A percentile compares a stretch with the other conserved stretches of the same genome.
These are phyloP conservation scores for Drosophila sechellia DNA, from an alignment of 1,140 invertebrate genomes.

Conservation along the genomic window DNA sequence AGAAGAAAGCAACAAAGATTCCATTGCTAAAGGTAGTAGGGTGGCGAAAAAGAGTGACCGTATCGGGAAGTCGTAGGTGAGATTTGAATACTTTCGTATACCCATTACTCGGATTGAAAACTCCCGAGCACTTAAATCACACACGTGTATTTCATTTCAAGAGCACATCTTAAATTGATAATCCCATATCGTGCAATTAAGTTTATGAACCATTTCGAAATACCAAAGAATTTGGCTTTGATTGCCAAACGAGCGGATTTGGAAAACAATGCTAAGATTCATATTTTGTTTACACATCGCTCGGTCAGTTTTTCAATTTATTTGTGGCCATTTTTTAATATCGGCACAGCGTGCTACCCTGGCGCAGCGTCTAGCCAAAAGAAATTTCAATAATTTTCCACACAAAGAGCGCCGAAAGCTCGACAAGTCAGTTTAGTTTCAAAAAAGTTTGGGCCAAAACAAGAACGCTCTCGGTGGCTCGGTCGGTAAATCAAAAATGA, in stretches of 20 bases:
- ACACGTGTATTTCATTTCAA: slow-evolving; percentile 24
- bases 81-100: neutral
- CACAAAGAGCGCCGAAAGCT: slow-evolving; percentile 60
- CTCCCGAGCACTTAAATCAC: slow-evolving; percentile 6
- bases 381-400: slow-evolving; percentile 82
- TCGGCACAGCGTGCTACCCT: slow-evolving; percentile 67
- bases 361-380: slow-evolving; percentile 47
- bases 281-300: slow-evolving; percentile 41
- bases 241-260: slow-evolving; percentile 18
- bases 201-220: slow-evolving; percentile 45
- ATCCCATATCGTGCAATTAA: slow-evolving; percentile 29
- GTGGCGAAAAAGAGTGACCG: slow-evolving; percentile 54
- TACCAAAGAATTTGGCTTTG: slow-evolving; percentile 32
- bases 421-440: slow-evolving; percentile 72
- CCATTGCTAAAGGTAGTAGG: slow-evolving; percentile 61
- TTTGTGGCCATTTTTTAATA: slow-evolving; percentile 7
- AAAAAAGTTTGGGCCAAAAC: slow-evolving; percentile 75
- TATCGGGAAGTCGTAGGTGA: neutral
- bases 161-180: slow-evolving; percentile 41
- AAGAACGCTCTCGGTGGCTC: slow-evolving; percentile 51
- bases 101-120: neutral
- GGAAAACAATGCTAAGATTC: slow-evolving; percentile 30
- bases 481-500: slow-evolving; percentile 19
- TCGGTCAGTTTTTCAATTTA: slow-evolving; percentile 24
- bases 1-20: slow-evolving; percentile 53